These are phyloP conservation scores for Ranitomeya variabilis DNA, from an alignment of 2,113 vertebrate species.

Conservation along the genomic window DNA sequence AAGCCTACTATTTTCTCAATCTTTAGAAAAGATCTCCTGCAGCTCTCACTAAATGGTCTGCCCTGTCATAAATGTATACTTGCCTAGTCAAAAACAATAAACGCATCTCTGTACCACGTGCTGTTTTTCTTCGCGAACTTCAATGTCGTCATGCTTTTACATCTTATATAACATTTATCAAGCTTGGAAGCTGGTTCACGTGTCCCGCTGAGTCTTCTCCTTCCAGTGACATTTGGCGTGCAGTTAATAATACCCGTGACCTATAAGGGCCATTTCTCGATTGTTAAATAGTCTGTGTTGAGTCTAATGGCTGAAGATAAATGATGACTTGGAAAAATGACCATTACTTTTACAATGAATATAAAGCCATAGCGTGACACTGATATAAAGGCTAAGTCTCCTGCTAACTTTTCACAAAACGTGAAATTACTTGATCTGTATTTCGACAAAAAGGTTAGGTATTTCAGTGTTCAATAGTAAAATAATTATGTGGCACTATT, in stretches of 20 bases:
- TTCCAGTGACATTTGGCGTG: slow-evolving; percentile 31
- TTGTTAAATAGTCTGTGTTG: slow-evolving; percentile 12
- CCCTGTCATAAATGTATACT: neutral
- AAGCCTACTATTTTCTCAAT: slow-evolving; percentile 24
- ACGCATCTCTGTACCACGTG: neutral
- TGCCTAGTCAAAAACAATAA: neutral
- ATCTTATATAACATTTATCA: slow-evolving; percentile 32
- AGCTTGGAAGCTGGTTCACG: neutral
- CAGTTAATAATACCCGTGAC: slow-evolving; percentile 42
- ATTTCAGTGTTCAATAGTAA: neutral
- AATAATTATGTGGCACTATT: neutral
- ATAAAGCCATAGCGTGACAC: neutral
- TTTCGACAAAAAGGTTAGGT: neutral
- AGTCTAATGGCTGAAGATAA: slow-evolving; percentile 12
- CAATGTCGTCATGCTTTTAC: neutral
- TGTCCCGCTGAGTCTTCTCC: slow-evolving; percentile 13
- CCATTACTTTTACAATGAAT: neutral
- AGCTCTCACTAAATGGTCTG: neutral
- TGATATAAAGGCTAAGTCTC: neutral
- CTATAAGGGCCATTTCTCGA: slow-evolving; percentile 16
- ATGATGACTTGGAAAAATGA: slow-evolving; percentile 16
- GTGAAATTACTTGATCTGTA: neutral
- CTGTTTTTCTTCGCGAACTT: neutral
- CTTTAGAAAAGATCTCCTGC: slow-evolving; percentile 24
- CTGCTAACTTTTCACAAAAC: neutral